phyloP scores from a whole-genome alignment of 2,888 invertebrate genomes.

The Entomobrya proxima region DNA sequence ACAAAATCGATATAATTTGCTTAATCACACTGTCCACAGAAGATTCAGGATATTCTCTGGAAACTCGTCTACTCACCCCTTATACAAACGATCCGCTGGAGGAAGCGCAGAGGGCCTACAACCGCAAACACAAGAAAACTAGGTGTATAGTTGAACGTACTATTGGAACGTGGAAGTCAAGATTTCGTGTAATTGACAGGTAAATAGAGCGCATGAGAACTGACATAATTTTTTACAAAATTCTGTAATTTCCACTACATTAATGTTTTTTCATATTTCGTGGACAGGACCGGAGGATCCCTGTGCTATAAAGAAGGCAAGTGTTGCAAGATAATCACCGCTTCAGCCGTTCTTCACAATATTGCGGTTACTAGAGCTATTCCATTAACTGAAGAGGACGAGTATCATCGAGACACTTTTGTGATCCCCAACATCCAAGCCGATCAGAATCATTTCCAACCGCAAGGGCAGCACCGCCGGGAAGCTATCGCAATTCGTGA shows the following conservation, averaged over 20 bases:
- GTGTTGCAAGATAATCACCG: slow-evolving; percentile 35
- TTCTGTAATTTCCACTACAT: too few relatives aligned
- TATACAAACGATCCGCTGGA: background rate
- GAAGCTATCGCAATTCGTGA: background rate
- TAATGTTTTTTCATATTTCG: too few relatives aligned
- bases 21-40: slow-evolving; percentile 35
- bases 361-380: slow-evolving; percentile 4
- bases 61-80: slow-evolving; percentile 19
- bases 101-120: background rate
- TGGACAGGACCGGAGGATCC: slow-evolving; percentile 44
- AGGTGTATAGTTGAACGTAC: slow-evolving; percentile 31
- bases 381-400: slow-evolving; percentile 17
- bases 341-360: slow-evolving; percentile 27
- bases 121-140: background rate
- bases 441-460: background rate
- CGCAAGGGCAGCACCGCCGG: background rate
- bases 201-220: too few relatives aligned
- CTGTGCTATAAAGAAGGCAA: slow-evolving; percentile 30
- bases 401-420: too few relatives aligned
- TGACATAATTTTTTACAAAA: too few relatives aligned
- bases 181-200: slow-evolving; percentile 43
- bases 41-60: slow-evolving; percentile 20
- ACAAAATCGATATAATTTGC: slow-evolving; percentile 52
- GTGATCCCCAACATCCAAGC: too few relatives aligned
- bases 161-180: slow-evolving; percentile 51